A percentile compares a stretch with the other conserved stretches of the same genome.
These are phyloP conservation scores for Flexamia atlantica DNA, from an alignment of 2,888 invertebrate species.

Conservation along the genomic window DNA sequence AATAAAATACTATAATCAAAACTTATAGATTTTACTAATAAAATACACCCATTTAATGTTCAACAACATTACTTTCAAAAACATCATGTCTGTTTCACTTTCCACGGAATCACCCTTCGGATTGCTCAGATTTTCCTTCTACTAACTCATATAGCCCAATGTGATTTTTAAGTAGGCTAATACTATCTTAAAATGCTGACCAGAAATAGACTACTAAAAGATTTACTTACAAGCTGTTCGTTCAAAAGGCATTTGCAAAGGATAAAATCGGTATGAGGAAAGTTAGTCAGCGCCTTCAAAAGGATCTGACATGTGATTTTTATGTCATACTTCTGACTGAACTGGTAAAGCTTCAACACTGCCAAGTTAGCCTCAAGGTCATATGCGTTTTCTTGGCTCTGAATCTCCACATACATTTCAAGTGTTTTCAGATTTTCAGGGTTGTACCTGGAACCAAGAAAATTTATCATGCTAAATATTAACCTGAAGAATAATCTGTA, in stretches of 20 bases:
- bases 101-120: too few relatives aligned
- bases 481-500: too few relatives aligned
- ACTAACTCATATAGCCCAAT: too few relatives aligned
- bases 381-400: constrained; percentile 95
- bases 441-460: constrained; percentile 86
- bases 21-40: too few relatives aligned
- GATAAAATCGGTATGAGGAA: constrained; percentile 98
- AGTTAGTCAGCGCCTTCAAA: constrained; percentile 96
- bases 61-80: too few relatives aligned
- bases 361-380: constrained; percentile 98
- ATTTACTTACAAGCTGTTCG: constrained; percentile 82
- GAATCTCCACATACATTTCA: constrained; percentile 95
- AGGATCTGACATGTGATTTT: constrained; percentile 94
- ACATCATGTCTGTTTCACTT: too few relatives aligned
- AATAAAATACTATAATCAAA: too few relatives aligned
- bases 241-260: constrained; percentile 97
- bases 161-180: too few relatives aligned
- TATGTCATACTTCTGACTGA: constrained; percentile 91
- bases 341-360: constrained; percentile 97
- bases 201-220: too few relatives aligned
- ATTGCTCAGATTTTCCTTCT: too few relatives aligned
- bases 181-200: not conserved
- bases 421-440: constrained; percentile 95
- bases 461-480: too few relatives aligned
- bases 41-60: too few relatives aligned